A percentile compares a stretch with the other conserved stretches of the same genome.
Conservation (phyloP, 2,888 invertebrate genomes). For the Ormia ochracea region DNA sequence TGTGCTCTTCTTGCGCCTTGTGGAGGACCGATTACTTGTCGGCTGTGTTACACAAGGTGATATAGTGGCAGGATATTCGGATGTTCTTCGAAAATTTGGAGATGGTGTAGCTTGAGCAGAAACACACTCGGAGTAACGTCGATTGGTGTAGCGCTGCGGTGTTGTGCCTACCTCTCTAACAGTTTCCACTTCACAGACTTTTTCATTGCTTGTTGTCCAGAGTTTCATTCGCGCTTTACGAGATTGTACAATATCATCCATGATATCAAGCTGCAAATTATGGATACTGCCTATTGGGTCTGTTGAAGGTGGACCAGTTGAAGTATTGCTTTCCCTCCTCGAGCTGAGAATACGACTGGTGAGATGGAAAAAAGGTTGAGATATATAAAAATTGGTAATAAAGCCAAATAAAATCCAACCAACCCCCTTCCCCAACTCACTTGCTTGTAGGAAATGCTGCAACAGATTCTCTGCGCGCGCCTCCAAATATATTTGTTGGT, state of each 20-base stretch:
- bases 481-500: constrained; percentile 85
- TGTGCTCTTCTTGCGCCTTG: constrained; percentile 71
- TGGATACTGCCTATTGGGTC: constrained; percentile 87
- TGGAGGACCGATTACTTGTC: constrained; percentile 68
- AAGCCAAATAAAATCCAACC: constrained; percentile 66
- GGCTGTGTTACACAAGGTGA: constrained; percentile 71
- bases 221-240: constrained; percentile 89
- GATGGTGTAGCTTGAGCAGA: constrained; percentile 69
- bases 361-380: constrained; percentile 73
- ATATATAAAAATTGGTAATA: constrained; percentile 59
- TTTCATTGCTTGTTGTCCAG: constrained; percentile 88
- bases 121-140: constrained; percentile 85
- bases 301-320: constrained; percentile 83
- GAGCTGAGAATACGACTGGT: constrained; percentile 74
- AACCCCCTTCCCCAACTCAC: constrained; percentile 74
- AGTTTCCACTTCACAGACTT: constrained; percentile 89
- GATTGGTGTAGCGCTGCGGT: constrained; percentile 81
- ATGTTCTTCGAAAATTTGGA: constrained; percentile 82
- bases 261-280: constrained; percentile 89
- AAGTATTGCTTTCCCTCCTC: constrained; percentile 75
- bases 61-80: constrained; percentile 82
- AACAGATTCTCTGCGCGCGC: constrained; percentile 87
- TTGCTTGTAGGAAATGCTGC: constrained; percentile 84
- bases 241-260: constrained; percentile 91
- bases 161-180: constrained; percentile 81